Base-by-base conservation (phyloP, 2,113 vertebrate species). In the Entomyzon cyanotis region DNA sequence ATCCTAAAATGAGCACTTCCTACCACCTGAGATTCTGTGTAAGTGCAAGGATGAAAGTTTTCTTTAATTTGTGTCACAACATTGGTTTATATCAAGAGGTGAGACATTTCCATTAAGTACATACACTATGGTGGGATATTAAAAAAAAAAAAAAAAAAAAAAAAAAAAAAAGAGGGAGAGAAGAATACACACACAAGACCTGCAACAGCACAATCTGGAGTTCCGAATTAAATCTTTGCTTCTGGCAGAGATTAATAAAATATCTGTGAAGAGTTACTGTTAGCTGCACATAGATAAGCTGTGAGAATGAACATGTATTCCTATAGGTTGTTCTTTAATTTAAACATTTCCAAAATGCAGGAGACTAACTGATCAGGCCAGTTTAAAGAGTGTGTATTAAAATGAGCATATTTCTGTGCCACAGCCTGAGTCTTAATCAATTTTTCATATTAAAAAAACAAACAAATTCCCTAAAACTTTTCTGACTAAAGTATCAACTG, bases 81-180 rank as follows among this genome's bases (percentile, higher is more conserved):
- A 11, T 8, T 78, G 47, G 52, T 92, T 64, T n/a, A 5, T 23
- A 46, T 67, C 17, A 89, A 53, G 24, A 85, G 39, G 17, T 17
- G 31, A 84, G 25, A 31, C 24, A n/a, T 31, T 89, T 83, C 52
- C 60, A 75, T 65, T 83, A 55, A 83, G 14, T 13, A 39, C 2
- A 35, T 25, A 41, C 4, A 19, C 15, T 10, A 7, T 4, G 20
- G 5, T 5, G 12, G 5, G 10, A 24, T 46, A n/a, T 2, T n/a
- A n/a, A n/a, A n/a, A n/a, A n/a, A n/a, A n/a, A n/a, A n/a, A 17
- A 25, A 44, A 65, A 37, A 56, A 39, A 21, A 11, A 10, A 19
- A 14, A 31, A 18, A 2, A 5, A 35, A 25, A 7, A 3, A 12
- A 27, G 8, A 42, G 4, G 5, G 11, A 65, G 33, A 79, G 12